A percentile compares a stretch with the other conserved stretches of the same genome.
phyloP scores from a whole-genome alignment of 2,888 invertebrate species.

The Latrodectus elegans region DNA sequence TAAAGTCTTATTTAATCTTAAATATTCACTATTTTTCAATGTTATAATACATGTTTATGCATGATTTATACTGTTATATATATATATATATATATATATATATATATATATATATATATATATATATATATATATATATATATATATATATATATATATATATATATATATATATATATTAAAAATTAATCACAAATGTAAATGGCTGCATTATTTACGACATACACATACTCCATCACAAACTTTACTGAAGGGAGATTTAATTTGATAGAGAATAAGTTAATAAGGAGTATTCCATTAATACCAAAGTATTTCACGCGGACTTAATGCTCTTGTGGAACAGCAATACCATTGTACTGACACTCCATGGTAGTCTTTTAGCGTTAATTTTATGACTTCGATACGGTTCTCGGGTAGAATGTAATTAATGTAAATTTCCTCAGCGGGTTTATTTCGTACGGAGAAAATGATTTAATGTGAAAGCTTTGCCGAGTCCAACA shows the following conservation, averaged over 20 bases:
- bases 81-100: not conserved
- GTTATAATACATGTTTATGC: no score
- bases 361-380: not conserved
- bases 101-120: not conserved
- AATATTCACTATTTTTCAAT: no score
- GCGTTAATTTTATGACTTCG: slow-evolving; percentile 58
- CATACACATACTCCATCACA: not conserved
- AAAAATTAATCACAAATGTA: not conserved
- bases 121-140: not conserved
- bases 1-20: no score
- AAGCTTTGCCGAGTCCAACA: slow-evolving; percentile 16
- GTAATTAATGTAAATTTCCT: slow-evolving; percentile 64
- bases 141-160: not conserved
- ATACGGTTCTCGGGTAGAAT: slow-evolving; percentile 7
- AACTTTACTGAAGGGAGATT: slow-evolving; percentile 19
- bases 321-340: slow-evolving; percentile 35
- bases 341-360: slow-evolving; percentile 48
- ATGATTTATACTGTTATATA: not conserved
- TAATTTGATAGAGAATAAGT: slow-evolving; percentile 37
- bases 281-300: slow-evolving; percentile 37
- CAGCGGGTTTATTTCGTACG: slow-evolving; percentile 11
- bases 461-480: slow-evolving; percentile 50
- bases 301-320: slow-evolving; percentile 19
- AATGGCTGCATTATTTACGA: not conserved
- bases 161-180: not conserved